phyloP scores from a whole-genome alignment of 2,113 vertebrate genomes.

The Nycticryphes semicollaris region DNA sequence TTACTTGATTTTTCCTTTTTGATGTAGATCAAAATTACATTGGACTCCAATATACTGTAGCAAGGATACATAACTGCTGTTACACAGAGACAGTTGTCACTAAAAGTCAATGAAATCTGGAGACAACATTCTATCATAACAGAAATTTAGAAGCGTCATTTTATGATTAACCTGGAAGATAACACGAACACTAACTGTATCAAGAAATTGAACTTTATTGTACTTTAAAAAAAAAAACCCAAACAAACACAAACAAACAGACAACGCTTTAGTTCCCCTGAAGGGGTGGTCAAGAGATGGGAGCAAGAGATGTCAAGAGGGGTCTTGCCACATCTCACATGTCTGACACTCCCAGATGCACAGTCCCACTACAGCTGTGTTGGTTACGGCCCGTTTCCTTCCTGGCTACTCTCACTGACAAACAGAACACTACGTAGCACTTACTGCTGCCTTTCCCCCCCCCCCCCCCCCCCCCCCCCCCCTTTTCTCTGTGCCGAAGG shows the following conservation, averaged over 20 bases:
- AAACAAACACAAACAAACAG: too few species aligned
- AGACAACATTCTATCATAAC: neutral
- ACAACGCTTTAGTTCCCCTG: neutral
- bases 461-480: too few species aligned
- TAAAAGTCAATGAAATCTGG: neutral
- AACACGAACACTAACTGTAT: neutral
- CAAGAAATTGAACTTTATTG: neutral
- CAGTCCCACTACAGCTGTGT: neutral
- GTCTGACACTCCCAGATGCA: neutral
- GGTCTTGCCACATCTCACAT: neutral
- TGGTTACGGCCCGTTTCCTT: neutral
- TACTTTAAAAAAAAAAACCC: neutral
- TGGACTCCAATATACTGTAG: neutral
- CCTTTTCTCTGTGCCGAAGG: too few species aligned
- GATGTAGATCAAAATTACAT: neutral
- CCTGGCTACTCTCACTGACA: neutral
- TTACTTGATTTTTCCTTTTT: neutral
- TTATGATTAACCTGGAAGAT: neutral
- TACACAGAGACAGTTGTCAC: neutral
- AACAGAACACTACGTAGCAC: neutral
- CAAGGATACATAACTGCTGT: neutral
- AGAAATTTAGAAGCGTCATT: neutral
- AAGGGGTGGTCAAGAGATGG: neutral
- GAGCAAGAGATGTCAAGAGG: neutral
- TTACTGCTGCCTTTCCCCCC: neutral